Evolutionary conservation across 2,888 invertebrate genomes (phyloP).

Genomic region (Drosophila cognata): DNA sequence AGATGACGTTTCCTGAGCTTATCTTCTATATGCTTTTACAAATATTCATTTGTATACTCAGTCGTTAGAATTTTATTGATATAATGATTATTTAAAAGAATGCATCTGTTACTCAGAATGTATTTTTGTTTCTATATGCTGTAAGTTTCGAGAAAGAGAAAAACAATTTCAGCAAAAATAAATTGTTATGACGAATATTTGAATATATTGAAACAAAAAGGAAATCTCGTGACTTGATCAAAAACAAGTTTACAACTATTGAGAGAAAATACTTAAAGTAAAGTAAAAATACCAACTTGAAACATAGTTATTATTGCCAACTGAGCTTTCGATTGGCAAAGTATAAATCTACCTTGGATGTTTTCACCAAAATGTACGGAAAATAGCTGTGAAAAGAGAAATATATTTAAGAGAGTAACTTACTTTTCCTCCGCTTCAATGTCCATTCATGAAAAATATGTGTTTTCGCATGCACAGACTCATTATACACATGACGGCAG

Average conservation of each 20-base stretch:
- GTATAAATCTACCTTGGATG: background rate
- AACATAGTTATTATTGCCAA: background rate
- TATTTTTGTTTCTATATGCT: background rate
- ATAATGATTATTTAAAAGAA: background rate
- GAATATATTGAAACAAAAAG: background rate
- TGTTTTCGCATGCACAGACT: slow-evolving; percentile 5
- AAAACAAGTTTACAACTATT: background rate
- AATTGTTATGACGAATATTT: background rate
- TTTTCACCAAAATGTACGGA: background rate
- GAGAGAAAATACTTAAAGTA: background rate
- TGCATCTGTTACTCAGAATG: slow-evolving; percentile 1
- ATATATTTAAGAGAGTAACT: background rate
- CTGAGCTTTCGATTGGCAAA: background rate
- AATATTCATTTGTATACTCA: background rate
- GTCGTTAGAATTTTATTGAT: background rate
- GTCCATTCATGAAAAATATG: slow-evolving; percentile 33
- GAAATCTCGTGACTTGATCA: background rate
- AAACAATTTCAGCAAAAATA: background rate
- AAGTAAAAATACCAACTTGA: background rate
- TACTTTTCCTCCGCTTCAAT: background rate
- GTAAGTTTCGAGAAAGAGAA: background rate
- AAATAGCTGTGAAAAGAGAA: background rate
- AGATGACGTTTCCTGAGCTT: background rate
- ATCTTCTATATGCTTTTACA: background rate
- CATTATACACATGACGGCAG: slow-evolving; percentile 10